Evolutionary conservation across 2,888 invertebrate species (phyloP).

Genomic region (Megaustenia siamemsis): DNA sequence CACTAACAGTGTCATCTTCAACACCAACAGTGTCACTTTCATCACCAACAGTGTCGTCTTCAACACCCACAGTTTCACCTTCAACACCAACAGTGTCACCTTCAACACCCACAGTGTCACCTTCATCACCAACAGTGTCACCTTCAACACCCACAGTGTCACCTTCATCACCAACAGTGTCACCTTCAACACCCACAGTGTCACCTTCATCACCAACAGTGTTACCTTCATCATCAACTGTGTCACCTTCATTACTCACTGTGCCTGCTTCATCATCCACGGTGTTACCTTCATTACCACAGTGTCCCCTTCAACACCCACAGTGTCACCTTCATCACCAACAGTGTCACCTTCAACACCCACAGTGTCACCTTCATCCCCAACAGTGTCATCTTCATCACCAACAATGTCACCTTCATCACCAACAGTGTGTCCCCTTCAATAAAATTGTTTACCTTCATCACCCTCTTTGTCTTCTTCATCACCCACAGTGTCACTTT

Average conservation of each 20-base stretch:
- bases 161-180: slow-evolving; percentile 62
- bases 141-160: slow-evolving; percentile 61
- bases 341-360: slow-evolving; percentile 50
- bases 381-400: too few species aligned
- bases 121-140: slow-evolving; percentile 38
- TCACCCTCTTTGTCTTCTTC: slow-evolving; percentile 62
- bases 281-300: too few species aligned
- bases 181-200: not conserved
- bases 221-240: slow-evolving; percentile 72
- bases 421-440: slow-evolving; percentile 69
- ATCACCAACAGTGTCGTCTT: not conserved
- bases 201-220: not conserved
- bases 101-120: slow-evolving; percentile 67
- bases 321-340: slow-evolving; percentile 65
- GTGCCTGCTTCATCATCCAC: slow-evolving; percentile 71
- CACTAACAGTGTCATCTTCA: slow-evolving; percentile 66
- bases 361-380: not conserved
- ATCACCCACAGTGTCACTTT: too few species aligned
- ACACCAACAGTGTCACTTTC: not conserved
- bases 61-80: not conserved
- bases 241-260: slow-evolving; percentile 69
- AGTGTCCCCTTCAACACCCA: not conserved
- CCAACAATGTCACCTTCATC: slow-evolving; percentile 69
- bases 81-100: slow-evolving; percentile 63
- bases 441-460: slow-evolving; percentile 65